These are phyloP conservation scores for Drosophila punjabiensis DNA, from an alignment of 1,140 invertebrate genomes.

Conservation along the genomic window DNA sequence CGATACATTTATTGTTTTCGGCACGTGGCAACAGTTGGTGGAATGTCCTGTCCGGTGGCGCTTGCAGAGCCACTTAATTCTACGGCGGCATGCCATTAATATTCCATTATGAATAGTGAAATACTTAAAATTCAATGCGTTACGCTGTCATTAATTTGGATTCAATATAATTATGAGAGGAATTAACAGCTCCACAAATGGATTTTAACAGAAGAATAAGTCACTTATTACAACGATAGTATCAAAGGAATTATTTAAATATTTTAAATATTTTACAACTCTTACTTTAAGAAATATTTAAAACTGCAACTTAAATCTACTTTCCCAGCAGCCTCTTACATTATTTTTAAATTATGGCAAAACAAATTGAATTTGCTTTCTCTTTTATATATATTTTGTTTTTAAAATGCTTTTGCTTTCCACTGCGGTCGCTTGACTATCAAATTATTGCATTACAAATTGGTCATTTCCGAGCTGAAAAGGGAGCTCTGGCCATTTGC, in stretches of 20 bases:
- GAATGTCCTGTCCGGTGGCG: background rate
- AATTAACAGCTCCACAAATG: background rate
- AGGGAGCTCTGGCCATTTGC: constrained; percentile 2
- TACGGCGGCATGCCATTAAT: background rate
- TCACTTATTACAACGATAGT: background rate
- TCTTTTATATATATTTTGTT: background rate
- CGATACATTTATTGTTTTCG: constrained; percentile 61
- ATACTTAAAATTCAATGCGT: constrained; percentile 8
- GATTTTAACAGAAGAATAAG: background rate
- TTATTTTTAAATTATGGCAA: background rate
- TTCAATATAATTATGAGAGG: background rate
- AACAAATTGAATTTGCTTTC: background rate
- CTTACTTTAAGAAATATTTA: background rate
- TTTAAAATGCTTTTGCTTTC: background rate
- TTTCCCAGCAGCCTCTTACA: too few species aligned
- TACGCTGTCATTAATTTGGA: constrained; percentile 1
- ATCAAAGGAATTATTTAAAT: too few species aligned
- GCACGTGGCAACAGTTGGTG: constrained; percentile 41
- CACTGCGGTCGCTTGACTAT: constrained; percentile 2
- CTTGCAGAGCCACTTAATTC: constrained; percentile 20
- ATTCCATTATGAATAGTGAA: background rate
- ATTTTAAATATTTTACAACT: background rate
- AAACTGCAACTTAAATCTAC: background rate
- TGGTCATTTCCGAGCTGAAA: constrained; percentile 7
- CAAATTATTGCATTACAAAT: constrained; percentile 22